Conservation (phyloP, 2,113 vertebrate species). For the Tympanuchus pallidicinctus region DNA sequence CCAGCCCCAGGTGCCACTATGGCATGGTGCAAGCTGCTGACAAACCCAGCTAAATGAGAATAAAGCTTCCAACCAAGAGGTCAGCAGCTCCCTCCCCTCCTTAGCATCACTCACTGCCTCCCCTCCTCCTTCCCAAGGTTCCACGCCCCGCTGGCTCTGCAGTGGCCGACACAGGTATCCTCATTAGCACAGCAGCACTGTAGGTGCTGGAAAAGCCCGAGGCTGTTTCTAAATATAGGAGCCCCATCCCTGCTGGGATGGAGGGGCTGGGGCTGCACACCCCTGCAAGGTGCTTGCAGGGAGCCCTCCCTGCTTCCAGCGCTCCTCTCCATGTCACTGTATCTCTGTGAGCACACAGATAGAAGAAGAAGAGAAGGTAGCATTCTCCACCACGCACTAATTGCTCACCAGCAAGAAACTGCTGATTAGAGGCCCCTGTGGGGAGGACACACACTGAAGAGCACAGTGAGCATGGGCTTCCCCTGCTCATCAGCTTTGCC, state of each 20-base stretch:
- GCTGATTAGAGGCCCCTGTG: slow-evolving; percentile 4
- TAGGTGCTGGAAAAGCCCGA: not conserved
- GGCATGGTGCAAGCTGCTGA: fast-evolving
- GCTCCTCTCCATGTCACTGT: not conserved
- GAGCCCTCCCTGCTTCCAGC: not conserved
- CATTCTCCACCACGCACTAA: not conserved
- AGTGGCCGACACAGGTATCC: slow-evolving; percentile 15
- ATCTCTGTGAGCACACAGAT: not conserved
- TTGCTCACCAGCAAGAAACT: not conserved
- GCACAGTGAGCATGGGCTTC: not conserved
- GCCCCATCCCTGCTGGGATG: not conserved
- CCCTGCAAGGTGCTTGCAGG: too few species aligned
- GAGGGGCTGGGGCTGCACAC: not conserved
- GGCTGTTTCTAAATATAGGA: slow-evolving; percentile 19
- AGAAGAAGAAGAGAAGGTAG: not conserved
- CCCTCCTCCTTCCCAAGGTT: not conserved
- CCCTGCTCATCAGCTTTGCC: not conserved
- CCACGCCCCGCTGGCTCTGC: slow-evolving; percentile 4
- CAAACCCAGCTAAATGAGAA: not conserved
- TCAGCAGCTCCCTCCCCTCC: not conserved
- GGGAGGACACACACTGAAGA: not conserved
- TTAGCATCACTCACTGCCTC: not conserved
- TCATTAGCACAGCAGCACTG: not conserved
- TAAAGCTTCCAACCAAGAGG: not conserved
- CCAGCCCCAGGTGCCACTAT: not conserved